Evolutionary conservation across 2,888 invertebrate genomes (phyloP).

Genomic region (Hyles lineata): DNA sequence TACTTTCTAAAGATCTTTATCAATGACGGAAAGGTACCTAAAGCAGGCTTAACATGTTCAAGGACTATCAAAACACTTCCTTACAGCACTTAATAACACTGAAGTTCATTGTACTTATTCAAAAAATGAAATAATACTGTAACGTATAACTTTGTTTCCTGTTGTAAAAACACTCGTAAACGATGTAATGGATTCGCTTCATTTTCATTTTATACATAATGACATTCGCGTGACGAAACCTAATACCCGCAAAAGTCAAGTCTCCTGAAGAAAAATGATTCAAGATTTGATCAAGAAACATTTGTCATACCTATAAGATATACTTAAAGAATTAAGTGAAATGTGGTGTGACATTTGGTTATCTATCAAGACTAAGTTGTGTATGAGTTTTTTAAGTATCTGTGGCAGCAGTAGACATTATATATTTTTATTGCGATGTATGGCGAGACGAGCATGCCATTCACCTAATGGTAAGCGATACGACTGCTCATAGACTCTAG

Average conservation of each 20-base stretch:
- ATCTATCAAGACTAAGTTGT: not conserved
- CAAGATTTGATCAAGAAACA: constrained; percentile 23
- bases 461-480: no score
- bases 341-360: not conserved
- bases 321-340: not conserved
- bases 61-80: not conserved
- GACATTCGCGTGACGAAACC: constrained; percentile 39
- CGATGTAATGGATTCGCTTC: constrained; percentile 2
- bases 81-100: not conserved
- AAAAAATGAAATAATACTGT: not conserved
- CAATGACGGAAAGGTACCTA: no score
- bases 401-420: no score
- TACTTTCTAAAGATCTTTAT: no score
- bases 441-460: no score
- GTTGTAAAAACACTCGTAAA: not conserved
- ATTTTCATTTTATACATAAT: constrained; percentile 20
- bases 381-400: no score
- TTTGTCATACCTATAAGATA: not conserved
- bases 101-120: not conserved
- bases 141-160: not conserved
- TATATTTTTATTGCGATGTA: no score
- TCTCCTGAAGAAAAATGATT: constrained; percentile 11
- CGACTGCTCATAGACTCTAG: no score
- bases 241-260: constrained; percentile 37
- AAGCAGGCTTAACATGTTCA: no score